Conservation (phyloP, 2,797 vertebrate genomes). For the Natrix natrix region DNA sequence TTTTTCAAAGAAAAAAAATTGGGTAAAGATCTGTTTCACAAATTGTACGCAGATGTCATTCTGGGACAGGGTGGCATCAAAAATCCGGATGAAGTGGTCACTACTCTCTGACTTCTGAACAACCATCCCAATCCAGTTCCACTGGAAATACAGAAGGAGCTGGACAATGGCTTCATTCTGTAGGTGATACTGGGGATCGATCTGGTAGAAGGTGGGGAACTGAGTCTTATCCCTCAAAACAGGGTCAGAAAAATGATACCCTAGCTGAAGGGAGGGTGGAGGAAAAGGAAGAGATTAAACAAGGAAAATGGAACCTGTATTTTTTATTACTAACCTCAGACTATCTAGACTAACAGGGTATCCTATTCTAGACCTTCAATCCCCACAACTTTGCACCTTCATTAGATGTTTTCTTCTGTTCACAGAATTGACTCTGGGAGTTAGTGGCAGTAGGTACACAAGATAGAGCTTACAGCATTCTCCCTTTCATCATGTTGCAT, state of each 20-base stretch:
- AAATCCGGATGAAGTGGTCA: too few relatives aligned
- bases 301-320: too few relatives aligned
- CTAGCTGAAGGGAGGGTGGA: neutral
- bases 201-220: neutral
- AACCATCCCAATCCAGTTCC: neutral
- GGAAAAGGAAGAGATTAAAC: too few relatives aligned
- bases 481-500: rapidly evolving
- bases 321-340: too few relatives aligned
- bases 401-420: neutral
- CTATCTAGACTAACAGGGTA: too few relatives aligned
- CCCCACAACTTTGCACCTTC: neutral
- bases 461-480: neutral
- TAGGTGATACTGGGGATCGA: neutral
- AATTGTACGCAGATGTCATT: neutral
- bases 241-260: neutral
- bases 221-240: neutral
- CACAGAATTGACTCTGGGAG: neutral
- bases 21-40: neutral
- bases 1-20: too few relatives aligned
- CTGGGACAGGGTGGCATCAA: neutral
- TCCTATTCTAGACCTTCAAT: too few relatives aligned
- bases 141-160: neutral
- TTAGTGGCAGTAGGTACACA: neutral
- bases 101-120: too few relatives aligned
- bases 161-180: neutral